phyloP scores from a whole-genome alignment of 2,888 invertebrate genomes.

The Aelia acuminata region DNA sequence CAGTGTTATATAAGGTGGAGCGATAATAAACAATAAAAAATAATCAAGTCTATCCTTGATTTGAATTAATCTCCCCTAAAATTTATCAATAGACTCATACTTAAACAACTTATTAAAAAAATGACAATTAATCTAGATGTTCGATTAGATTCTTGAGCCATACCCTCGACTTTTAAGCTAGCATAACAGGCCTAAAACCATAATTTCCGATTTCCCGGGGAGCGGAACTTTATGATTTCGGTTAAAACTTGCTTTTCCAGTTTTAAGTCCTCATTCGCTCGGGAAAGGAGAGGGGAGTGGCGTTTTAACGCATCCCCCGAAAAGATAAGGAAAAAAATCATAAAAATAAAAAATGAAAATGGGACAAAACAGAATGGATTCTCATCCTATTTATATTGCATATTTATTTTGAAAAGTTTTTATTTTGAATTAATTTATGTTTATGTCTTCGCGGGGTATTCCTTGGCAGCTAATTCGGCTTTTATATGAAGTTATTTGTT shows the following conservation, averaged over 20 bases:
- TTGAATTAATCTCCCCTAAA: no score
- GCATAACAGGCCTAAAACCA: background rate
- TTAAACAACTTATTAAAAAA: no score
- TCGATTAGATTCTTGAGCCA: background rate
- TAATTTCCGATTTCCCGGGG: background rate
- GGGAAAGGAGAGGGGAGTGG: background rate
- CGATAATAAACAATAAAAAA: no score
- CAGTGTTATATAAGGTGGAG: no score
- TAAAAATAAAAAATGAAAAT: slow-evolving; percentile 12
- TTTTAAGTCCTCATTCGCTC: slow-evolving; percentile 15
- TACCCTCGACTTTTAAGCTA: background rate
- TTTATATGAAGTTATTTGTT: slow-evolving; percentile 4
- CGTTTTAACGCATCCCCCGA: slow-evolving; percentile 21
- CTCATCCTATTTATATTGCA: slow-evolving; percentile 37
- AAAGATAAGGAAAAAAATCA: background rate
- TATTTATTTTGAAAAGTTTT: slow-evolving; percentile 44
- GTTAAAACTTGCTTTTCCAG: slow-evolving; percentile 28
- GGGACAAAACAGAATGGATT: slow-evolving; percentile 13
- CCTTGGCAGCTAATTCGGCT: slow-evolving; percentile 2
- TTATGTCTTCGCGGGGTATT: slow-evolving; percentile 11
- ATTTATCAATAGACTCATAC: no score
- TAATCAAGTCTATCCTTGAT: no score
- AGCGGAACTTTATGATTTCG: slow-evolving; percentile 5
- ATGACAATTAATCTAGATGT: no score
- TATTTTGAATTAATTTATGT: slow-evolving; percentile 44